Evolutionary conservation across 1,140 invertebrate species (phyloP).

Genomic region (Rhyzopertha dominica): DNA sequence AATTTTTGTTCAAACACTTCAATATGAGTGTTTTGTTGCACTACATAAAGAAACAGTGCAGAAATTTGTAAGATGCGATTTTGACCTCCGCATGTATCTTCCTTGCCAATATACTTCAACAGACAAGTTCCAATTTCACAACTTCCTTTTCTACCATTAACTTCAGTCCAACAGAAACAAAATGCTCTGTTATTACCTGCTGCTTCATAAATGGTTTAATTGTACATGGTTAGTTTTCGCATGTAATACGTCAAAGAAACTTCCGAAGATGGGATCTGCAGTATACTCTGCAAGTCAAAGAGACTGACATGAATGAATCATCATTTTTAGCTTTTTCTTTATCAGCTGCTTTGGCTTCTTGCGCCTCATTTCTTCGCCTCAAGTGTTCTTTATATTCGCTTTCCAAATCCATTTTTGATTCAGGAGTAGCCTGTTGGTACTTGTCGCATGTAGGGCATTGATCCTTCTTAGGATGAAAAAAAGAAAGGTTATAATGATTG

Average conservation of each 20-base stretch:
- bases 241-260: slow-evolving; percentile 21
- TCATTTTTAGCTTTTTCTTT: slow-evolving; percentile 9
- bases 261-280: slow-evolving; percentile 19
- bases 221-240: slow-evolving; percentile 23
- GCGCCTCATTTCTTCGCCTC: slow-evolving; percentile 6
- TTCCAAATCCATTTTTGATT: no score
- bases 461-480: slow-evolving; percentile 6
- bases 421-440: no score
- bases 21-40: slow-evolving; percentile 11
- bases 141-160: slow-evolving; percentile 24
- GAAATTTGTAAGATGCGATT: slow-evolving; percentile 4
- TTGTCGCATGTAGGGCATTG: slow-evolving; percentile 8
- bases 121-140: slow-evolving; percentile 23
- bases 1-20: slow-evolving; percentile 21
- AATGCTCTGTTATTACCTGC: slow-evolving; percentile 17
- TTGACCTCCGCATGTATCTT: slow-evolving; percentile 4
- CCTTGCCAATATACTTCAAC: slow-evolving; percentile 9
- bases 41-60: slow-evolving; percentile 5
- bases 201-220: slow-evolving; percentile 26
- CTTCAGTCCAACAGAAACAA: slow-evolving; percentile 21
- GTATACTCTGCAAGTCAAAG: slow-evolving; percentile 21
- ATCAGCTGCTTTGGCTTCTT: slow-evolving; percentile 4
- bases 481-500: slow-evolving; percentile 2
- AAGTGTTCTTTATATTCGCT: slow-evolving; percentile 1
- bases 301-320: slow-evolving; percentile 4